Evolutionary conservation across 2,888 invertebrate genomes (phyloP).

Genomic region (Agriopis leucophaearia): DNA sequence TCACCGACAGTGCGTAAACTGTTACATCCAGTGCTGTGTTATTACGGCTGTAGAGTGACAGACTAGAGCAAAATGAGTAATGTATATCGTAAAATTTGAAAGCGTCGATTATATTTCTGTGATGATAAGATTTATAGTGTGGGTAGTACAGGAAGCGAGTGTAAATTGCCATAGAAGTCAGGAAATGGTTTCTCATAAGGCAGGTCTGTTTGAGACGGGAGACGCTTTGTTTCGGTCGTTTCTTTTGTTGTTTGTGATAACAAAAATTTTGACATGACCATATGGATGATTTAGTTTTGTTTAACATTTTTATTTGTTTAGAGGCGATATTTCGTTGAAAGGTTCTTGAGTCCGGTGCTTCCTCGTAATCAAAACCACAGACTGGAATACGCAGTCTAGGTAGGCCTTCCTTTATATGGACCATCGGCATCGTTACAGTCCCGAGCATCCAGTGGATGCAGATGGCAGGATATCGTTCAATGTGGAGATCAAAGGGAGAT

Average conservation of each 20-base stretch:
- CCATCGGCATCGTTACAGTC: no score
- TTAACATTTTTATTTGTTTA: constrained; percentile 10
- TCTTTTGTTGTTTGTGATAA: constrained; percentile 28
- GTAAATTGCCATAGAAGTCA: constrained; percentile 25
- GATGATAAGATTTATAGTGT: constrained; percentile 10
- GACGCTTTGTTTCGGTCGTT: constrained; percentile 29
- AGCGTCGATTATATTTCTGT: neutral
- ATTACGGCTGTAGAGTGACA: neutral
- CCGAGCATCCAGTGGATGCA: no score
- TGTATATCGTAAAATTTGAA: neutral
- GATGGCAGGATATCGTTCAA: no score
- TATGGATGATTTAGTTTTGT: constrained; percentile 1
- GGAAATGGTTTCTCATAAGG: constrained; percentile 33
- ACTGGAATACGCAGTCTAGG: no score
- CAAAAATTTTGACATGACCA: constrained; percentile 8
- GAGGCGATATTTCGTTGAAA: no score
- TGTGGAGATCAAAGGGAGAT: no score
- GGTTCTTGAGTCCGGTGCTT: no score
- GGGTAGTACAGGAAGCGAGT: constrained; percentile 23
- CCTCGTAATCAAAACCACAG: no score
- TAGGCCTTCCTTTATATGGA: no score
- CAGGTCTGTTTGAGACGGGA: constrained; percentile 22
- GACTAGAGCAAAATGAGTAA: neutral
- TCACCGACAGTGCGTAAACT: neutral
- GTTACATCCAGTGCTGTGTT: constrained; percentile 9